Evolutionary conservation across 2,797 vertebrate species (phyloP).

Genomic region (Lepidocolaptes lacrymiger): DNA sequence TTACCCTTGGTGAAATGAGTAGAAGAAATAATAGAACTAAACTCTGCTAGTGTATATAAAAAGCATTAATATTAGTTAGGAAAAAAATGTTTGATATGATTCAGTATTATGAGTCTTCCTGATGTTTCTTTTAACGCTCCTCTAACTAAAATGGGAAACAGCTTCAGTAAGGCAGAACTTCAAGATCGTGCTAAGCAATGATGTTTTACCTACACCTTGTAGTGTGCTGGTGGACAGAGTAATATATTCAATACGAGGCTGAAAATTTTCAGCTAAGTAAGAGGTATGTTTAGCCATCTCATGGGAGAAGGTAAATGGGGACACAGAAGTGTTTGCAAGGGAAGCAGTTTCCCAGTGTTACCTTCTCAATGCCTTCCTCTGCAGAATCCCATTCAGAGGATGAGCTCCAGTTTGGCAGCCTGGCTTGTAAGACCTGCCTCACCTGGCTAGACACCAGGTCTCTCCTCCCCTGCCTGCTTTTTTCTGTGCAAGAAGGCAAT

Average conservation of each 20-base stretch:
- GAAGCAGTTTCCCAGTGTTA: neutral
- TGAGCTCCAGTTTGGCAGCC: neutral
- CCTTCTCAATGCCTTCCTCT: neutral
- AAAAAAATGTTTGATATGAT: neutral
- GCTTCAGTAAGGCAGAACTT: neutral
- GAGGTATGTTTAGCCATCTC: neutral
- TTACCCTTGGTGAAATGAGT: neutral
- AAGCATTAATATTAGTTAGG: neutral
- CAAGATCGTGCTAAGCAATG: accelerated
- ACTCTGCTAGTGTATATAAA: neutral
- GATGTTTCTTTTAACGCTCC: neutral
- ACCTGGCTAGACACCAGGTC: constrained; percentile 6
- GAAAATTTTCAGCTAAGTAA: neutral
- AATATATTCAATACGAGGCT: neutral
- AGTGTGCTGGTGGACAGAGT: neutral
- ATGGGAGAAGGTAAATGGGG: neutral
- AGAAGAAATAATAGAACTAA: neutral
- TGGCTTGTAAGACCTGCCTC: neutral
- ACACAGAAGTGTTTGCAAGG: neutral
- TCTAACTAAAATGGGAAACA: neutral
- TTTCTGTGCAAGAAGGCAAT: neutral
- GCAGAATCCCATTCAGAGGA: neutral
- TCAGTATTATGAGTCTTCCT: neutral
- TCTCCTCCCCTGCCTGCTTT: neutral
- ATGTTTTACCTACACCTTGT: neutral